These are phyloP conservation scores for Agapostemon virescens DNA, from an alignment of 2,888 invertebrate genomes.

Conservation along the genomic window DNA sequence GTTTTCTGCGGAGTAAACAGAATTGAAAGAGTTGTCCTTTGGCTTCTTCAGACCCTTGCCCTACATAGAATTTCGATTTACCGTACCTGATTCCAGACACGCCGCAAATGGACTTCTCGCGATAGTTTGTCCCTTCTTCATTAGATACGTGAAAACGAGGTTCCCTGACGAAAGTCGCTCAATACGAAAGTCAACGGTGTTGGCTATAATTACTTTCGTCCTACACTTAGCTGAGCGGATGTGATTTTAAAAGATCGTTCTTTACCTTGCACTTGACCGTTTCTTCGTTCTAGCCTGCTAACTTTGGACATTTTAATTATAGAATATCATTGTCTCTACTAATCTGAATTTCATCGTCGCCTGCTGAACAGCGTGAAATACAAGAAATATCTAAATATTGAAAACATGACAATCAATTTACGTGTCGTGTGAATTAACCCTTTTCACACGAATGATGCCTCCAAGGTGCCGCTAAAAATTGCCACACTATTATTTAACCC, in stretches of 20 bases:
- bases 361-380: background rate
- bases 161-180: slow-evolving; percentile 1
- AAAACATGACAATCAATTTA: background rate
- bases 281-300: background rate
- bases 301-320: slow-evolving; percentile 21
- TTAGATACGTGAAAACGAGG: background rate
- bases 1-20: background rate
- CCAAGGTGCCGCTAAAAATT: no score
- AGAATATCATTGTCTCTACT: background rate
- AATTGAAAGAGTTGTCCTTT: background rate
- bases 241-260: slow-evolving; percentile 46
- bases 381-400: background rate
- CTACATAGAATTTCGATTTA: slow-evolving; percentile 34
- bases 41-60: background rate
- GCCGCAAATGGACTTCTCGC: slow-evolving; percentile 30
- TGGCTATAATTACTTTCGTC: slow-evolving; percentile 45
- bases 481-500: no score
- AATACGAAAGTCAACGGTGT: background rate
- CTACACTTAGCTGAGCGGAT: slow-evolving; percentile 28
- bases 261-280: slow-evolving; percentile 44
- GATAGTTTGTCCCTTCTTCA: slow-evolving; percentile 39
- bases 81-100: background rate
- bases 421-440: background rate
- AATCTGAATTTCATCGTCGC: background rate
- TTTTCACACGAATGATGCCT: no score